Evolutionary conservation across 2,113 vertebrate genomes (phyloP).

Genomic region (Bubo scandiacus): DNA sequence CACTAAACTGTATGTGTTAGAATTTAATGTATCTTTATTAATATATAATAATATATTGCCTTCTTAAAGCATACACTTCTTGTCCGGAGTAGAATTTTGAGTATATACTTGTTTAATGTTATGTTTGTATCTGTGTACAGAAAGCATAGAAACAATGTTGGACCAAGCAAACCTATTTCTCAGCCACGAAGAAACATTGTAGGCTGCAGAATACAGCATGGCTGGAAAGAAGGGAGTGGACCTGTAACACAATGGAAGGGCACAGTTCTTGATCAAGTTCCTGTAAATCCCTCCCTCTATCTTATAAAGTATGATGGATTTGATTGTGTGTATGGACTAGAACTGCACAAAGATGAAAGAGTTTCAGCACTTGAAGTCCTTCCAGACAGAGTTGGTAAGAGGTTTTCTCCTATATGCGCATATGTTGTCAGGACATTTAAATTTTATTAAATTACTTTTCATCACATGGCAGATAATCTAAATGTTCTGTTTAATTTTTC

Average conservation of each 20-base stretch:
- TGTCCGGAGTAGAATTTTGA: background rate
- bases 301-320: constrained; percentile 98
- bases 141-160: constrained; percentile 93
- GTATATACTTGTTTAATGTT: background rate
- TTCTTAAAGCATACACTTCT: background rate
- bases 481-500: background rate
- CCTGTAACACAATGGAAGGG: constrained; percentile 93
- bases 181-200: constrained; percentile 92
- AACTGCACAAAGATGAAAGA: constrained; percentile 95
- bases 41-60: background rate
- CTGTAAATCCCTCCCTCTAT: constrained; percentile 95
- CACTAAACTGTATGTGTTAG: background rate
- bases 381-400: constrained; percentile 78
- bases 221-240: constrained; percentile 92
- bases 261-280: constrained; percentile 95
- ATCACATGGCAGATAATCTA: background rate
- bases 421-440: background rate
- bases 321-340: constrained; percentile 96
- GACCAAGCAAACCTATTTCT: constrained; percentile 88
- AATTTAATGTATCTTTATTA: background rate
- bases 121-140: constrained; percentile 76
- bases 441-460: constrained; percentile 5
- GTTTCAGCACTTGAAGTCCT: constrained; percentile 94
- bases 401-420: background rate
- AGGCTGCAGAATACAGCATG: constrained; percentile 95